Evolutionary conservation across 2,797 vertebrate species (phyloP).

Genomic region (Oreortyx pictus): DNA sequence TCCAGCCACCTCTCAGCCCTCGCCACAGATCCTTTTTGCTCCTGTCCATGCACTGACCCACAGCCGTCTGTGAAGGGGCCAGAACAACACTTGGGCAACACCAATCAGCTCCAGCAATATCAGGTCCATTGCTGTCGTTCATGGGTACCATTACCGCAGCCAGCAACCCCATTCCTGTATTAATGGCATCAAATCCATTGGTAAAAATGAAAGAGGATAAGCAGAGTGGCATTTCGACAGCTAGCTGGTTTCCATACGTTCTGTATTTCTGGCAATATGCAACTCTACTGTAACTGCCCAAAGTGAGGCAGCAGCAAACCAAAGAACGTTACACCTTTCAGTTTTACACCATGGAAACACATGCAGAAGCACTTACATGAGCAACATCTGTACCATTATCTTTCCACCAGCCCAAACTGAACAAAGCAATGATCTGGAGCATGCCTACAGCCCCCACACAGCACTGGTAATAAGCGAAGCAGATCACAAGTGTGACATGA

Average conservation of each 20-base stretch:
- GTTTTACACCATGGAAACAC: not conserved
- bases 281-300: not conserved
- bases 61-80: not conserved
- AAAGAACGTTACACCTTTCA: accelerated
- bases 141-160: not conserved
- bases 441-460: not conserved
- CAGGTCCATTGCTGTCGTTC: not conserved
- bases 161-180: not conserved
- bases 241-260: not conserved
- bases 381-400: not conserved
- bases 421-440: not conserved
- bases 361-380: not conserved
- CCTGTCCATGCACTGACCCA: not conserved
- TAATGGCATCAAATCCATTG: not conserved
- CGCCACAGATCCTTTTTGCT: not conserved
- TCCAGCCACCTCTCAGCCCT: not conserved
- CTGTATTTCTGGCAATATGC: not conserved
- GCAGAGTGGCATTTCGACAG: not conserved
- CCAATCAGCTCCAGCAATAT: not conserved
- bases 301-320: not conserved
- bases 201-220: not conserved
- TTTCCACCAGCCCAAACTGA: not conserved
- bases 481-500: conserved; percentile 1
- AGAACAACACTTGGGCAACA: not conserved
- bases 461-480: not conserved